Evolutionary conservation across 2,888 invertebrate species (phyloP), one percentile per base, ranked within the genome.

Genomic region (Drosophila hamatofila): DNA sequence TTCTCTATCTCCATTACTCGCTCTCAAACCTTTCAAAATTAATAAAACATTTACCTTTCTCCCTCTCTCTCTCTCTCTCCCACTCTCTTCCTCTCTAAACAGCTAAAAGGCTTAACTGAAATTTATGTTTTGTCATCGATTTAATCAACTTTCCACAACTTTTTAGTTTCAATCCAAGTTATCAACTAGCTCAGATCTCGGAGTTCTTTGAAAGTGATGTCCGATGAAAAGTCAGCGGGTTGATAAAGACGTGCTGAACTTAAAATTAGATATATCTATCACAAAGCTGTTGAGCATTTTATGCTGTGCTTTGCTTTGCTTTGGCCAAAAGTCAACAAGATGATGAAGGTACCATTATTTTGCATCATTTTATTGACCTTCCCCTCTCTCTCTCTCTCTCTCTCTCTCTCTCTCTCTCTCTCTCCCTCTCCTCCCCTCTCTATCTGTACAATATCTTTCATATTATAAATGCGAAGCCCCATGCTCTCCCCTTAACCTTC

Each of bases 291-390:
- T 37, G 48, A 46, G 16, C 37, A 39, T 44, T 48, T 77, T 72
- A 57, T 72, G 60, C 51, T 49, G 71, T 69, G 44, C 16, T 76
- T 44, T 72, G 60, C 51, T 49, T 77, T 70, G 44, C 16, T 27
- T 48, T 64, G 37, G 44, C 41, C 44, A 42, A 58, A 69, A 69
- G 70, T 60, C 70, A 65, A 61, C 71, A 57, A 30, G 60, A 46
- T 76, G 75, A 75, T 66, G 55, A 66, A 65, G 75, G 75, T 75
- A 75, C n/a, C 44, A 35, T 56, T 62, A 59, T 77, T 72, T 55
- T 37, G 72, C 78, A 77, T 41, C 58, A 65, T 25, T 65, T 77
- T 78, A 77, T 75, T 62, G 75, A 75, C 78, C 78, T 72, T 77
- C 27, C 12, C 14, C n/a, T 46, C 25, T 7, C 44, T 9, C 46